phyloP scores from a whole-genome alignment of 2,888 invertebrate genomes.

The Anaspis maculata region DNA sequence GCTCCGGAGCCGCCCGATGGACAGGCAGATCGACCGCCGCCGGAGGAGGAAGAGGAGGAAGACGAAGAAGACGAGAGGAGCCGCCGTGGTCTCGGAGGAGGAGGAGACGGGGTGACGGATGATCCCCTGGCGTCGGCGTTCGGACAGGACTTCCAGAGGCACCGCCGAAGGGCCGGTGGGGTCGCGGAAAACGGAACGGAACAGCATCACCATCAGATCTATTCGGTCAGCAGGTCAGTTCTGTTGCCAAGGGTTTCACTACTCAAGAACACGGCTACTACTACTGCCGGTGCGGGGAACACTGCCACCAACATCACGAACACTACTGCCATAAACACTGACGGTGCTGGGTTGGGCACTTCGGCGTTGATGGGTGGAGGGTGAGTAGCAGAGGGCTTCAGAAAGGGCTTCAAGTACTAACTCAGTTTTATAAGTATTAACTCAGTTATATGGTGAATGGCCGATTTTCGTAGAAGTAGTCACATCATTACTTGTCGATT shows the following conservation, averaged over 20 bases:
- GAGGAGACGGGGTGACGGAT: constrained; percentile 34
- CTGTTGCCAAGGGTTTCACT: constrained; percentile 43
- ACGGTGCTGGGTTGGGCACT: no score
- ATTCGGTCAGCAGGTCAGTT: constrained; percentile 51
- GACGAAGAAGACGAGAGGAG: no score
- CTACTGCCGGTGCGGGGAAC: constrained; percentile 22
- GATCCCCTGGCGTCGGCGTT: constrained; percentile 47
- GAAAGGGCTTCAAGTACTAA: no score
- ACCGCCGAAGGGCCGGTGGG: not conserved
- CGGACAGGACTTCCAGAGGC: constrained; percentile 11
- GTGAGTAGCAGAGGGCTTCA: no score
- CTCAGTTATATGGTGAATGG: no score
- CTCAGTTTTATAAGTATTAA: no score
- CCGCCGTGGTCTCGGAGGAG: no score
- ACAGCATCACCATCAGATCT: constrained; percentile 50
- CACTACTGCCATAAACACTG: no score
- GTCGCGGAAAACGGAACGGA: constrained; percentile 11
- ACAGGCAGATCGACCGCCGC: constrained; percentile 6
- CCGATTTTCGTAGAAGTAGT: no score
- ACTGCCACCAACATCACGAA: no score
- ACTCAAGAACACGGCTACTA: constrained; percentile 20
- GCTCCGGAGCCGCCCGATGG: constrained; percentile 20
- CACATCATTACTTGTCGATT: no score
- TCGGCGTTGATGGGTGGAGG: no score
- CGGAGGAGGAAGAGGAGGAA: constrained; percentile 30